phyloP scores from a whole-genome alignment of 1,140 invertebrate species.

The Zaprionus davidi region DNA sequence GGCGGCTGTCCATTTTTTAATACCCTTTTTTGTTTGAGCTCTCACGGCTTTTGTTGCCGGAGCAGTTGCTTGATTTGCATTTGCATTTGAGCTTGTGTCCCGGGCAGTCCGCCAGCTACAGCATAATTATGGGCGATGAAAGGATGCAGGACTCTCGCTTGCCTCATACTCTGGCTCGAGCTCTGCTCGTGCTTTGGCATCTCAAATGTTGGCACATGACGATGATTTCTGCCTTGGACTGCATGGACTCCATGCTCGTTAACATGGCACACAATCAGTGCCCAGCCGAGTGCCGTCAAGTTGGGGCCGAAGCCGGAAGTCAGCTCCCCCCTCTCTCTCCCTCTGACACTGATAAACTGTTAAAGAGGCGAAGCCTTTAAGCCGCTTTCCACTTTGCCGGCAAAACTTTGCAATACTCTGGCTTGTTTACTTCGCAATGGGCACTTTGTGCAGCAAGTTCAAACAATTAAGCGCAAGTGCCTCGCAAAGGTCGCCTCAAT shows the following conservation, averaged over 20 bases:
- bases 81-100: conserved; percentile 50
- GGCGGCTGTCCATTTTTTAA: conserved; percentile 49
- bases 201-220: conserved; percentile 51
- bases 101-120: conserved; percentile 22
- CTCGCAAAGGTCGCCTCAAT: neutral
- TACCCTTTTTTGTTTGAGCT: conserved; percentile 54
- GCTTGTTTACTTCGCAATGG: conserved; percentile 49
- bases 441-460: conserved; percentile 38
- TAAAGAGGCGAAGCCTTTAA: conserved; percentile 46
- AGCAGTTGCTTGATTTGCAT: conserved; percentile 64
- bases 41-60: conserved; percentile 45
- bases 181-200: conserved; percentile 22
- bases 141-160: conserved; percentile 4
- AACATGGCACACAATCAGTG: conserved; percentile 46
- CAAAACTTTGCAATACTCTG: conserved; percentile 35
- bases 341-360: conserved; percentile 41
- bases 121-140: conserved; percentile 49
- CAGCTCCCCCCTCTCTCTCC: neutral
- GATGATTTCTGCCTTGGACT: conserved; percentile 37
- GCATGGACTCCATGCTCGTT: conserved; percentile 10
- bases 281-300: neutral
- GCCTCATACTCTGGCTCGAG: neutral
- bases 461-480: conserved; percentile 44
- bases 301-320: conserved; percentile 17
- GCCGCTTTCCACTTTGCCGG: conserved; percentile 20